Base-by-base conservation (phyloP, 2,797 vertebrate genomes). In the Onychomys torridus region DNA sequence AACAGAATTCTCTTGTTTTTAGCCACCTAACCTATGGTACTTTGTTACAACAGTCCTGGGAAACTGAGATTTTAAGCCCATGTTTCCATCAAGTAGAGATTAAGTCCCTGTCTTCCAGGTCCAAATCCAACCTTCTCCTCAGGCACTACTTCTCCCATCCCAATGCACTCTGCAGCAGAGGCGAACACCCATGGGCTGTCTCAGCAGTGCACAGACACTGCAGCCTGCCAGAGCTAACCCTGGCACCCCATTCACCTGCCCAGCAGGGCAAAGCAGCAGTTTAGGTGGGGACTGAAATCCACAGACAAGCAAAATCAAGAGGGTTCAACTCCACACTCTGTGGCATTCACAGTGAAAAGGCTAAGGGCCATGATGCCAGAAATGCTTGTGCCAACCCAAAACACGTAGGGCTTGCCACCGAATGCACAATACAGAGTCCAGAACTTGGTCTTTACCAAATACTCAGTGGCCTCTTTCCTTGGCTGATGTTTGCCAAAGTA, bases 41-140 rank as follows among this genome's bases (percentile, higher is more conserved):
- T 94, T 82, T 55, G 61, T 86, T 75, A 37, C 17, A 92, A 79
- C 57, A 27, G 34, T 40, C 63, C 84, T 91, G 63, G n/a, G 73
- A 93, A 92, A 91, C 8, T 57, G 55, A 96, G 40, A 32, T 77
- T 93, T 96, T 61, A 79, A 96, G 86, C 75, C 61, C 57, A 90
- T 96, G 49, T 90, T 96, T 90, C 76, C 43, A 67, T 89, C 87
- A 76, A 76, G 85, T 61, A 92, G 75, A 84, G 40, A 87, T 73
- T 55, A 49, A 95, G 82, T 10, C 69, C 21, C 46, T 13, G 37
- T 37, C 59, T 93, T 90, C 67, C 63, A 19, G 12, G 89, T 81
- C 27, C 84, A 57, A 89, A 84, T 76, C 73, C 67, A 83, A 40
- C 40, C 76, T 89, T 84, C 86, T 59, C 34, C 13, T 32, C 25